Percentiles rank a stretch among this genome's conserved stretches.
Conservation (phyloP, 2,113 vertebrate species). For the Pipra filicauda region DNA sequence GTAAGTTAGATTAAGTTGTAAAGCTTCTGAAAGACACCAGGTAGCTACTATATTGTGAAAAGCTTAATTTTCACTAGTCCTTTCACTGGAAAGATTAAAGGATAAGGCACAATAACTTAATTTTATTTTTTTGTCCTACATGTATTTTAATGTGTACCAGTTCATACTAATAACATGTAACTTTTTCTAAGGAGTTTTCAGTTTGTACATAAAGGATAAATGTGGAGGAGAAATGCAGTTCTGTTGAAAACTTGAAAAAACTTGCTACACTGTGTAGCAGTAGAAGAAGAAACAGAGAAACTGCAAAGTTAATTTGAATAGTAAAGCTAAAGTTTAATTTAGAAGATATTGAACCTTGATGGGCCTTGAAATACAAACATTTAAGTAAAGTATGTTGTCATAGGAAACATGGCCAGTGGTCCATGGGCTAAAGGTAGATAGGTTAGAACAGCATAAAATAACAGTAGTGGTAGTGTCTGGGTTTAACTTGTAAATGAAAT, state of each 20-base stretch:
- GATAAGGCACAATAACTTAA: neutral
- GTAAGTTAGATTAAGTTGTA: neutral
- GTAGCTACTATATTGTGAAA: neutral
- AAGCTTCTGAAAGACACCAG: neutral
- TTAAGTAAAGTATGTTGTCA: neutral
- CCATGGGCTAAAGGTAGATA: neutral
- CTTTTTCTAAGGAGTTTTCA: neutral
- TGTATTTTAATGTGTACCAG: neutral
- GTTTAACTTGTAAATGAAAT: neutral
- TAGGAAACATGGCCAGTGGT: neutral
- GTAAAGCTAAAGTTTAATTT: neutral
- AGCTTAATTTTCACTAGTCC: neutral
- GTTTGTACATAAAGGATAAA: neutral
- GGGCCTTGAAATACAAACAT: neutral
- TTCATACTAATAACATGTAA: neutral
- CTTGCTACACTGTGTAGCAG: neutral
- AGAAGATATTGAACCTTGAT: neutral
- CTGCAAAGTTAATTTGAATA: neutral
- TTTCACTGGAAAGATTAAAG: neutral
- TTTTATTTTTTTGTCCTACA: neutral
- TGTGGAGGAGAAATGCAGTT: neutral
- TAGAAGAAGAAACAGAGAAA: neutral
- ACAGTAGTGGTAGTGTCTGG: neutral
- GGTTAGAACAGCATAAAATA: neutral
- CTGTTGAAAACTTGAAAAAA: neutral